Base-by-base conservation (phyloP, 2,888 invertebrate genomes). In the Drosophila suboccidentalis region DNA sequence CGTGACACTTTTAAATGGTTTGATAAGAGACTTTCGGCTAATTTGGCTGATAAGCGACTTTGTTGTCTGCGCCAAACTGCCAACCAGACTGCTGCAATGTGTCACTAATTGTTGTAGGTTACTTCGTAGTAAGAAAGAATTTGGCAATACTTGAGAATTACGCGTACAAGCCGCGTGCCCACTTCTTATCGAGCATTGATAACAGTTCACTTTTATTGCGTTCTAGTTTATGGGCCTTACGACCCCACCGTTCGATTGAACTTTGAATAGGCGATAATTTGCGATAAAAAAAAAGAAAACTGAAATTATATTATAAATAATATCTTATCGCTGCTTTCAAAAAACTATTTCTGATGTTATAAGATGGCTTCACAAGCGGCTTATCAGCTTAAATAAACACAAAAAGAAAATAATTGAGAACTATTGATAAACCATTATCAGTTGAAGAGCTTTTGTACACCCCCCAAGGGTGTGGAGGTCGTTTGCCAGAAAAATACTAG, bases 81-180 rank as follows among this genome's bases (percentile, higher is more conserved):
- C 68, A 70, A 53, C 64, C 71, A 84, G 87, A 78, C 79, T 26
- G 36, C 43, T 51, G 54, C 32, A 73, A 73, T 73, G 71, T 69
- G 85, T 84, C 79, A 84, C 29, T 32, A 63, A 55, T 78, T 46
- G 47, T 32, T 47, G 36, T 72, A 69, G 62, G 54, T 46, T 66
- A 80, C 63, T 75, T 63, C 57, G 62, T 78, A 78, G 62, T 63
- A 65, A 22, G 57, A 34, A 65, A 29, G 57, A 34, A 53, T 76
- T 80, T 82, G 63, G 50, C 67, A 51, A 70, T 62, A 67, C 62
- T 61, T 59, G n/a, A 59, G 57, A 69, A 70, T 71, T 75, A 17
- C 19, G 17, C 47, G 22, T 58, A 55, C 64, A 61, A 50, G 22
- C 69, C 67, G 68, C 67, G 67, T 70, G 69, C 55, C 55, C 29